Percentiles rank a stretch among this genome's conserved stretches.
Conservation (phyloP, 2,888 invertebrate species). For the Ariolimax columbianus region DNA sequence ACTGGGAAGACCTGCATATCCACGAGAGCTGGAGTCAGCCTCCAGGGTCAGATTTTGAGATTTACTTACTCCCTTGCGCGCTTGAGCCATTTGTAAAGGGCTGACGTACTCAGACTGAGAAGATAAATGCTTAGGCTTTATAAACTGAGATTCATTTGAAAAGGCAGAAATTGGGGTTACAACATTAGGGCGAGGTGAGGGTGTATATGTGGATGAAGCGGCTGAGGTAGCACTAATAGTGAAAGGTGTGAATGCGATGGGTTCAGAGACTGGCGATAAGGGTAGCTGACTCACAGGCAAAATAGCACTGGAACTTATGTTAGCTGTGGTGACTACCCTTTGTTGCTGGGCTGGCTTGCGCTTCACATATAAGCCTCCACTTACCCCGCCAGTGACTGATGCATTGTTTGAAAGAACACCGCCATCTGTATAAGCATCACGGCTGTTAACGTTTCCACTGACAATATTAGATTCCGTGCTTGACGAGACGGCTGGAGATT, state of each 20-base stretch:
- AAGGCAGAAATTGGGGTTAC: slow-evolving; percentile 4
- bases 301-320: slow-evolving; percentile 24
- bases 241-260: background rate
- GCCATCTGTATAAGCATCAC: background rate
- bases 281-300: background rate
- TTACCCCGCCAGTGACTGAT: background rate
- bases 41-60: slow-evolving; percentile 13
- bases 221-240: background rate
- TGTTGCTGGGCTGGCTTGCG: slow-evolving; percentile 26
- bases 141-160: slow-evolving; percentile 12
- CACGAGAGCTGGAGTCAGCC: background rate
- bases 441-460: background rate
- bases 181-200: background rate
- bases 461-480: background rate
- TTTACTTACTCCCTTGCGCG: slow-evolving; percentile 34
- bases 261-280: slow-evolving; percentile 15
- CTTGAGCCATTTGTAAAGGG: slow-evolving; percentile 33
- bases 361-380: slow-evolving; percentile 50
- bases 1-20: slow-evolving; percentile 53
- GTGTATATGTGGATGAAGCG: background rate
- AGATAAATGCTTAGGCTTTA: slow-evolving; percentile 22
- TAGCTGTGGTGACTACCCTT: slow-evolving; percentile 38
- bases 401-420: background rate
- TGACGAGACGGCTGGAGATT: background rate
- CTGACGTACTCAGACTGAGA: slow-evolving; percentile 1